Conservation (phyloP, 2,113 vertebrate genomes). For the Rhynchomys soricoides region DNA sequence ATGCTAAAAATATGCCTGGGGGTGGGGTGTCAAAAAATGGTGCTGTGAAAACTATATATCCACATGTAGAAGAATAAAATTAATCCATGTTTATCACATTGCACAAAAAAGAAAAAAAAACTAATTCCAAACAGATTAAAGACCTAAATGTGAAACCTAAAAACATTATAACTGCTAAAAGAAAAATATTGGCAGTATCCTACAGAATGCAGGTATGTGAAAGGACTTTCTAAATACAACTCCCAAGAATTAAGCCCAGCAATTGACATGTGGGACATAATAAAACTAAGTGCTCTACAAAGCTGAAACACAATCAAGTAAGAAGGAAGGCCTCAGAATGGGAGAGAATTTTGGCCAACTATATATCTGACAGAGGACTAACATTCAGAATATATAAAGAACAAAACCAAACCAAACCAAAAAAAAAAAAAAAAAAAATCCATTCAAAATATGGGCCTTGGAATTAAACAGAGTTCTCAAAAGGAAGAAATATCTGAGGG, state of each 20-base stretch:
- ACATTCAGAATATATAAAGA: not conserved
- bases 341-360: not conserved
- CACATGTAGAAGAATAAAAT: not conserved
- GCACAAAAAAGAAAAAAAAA: not conserved
- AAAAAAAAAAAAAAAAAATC: not conserved
- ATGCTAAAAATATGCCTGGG: not conserved
- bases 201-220: not conserved
- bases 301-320: not conserved
- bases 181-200: not conserved
- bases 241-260: not conserved
- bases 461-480: not conserved
- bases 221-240: not conserved
- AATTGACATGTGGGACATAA: not conserved
- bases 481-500: not conserved
- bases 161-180: not conserved
- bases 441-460: not conserved
- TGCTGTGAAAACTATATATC: not conserved
- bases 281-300: not conserved
- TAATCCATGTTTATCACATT: not conserved
- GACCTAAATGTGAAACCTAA: not conserved
- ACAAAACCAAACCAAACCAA: not conserved
- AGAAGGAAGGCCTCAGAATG: not conserved
- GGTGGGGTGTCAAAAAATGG: not conserved
- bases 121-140: not conserved
- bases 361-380: not conserved